Evolutionary conservation across 2,797 vertebrate genomes (phyloP), one percentile per base, ranked within the genome.

Genomic region (Alfaro cultratus): DNA sequence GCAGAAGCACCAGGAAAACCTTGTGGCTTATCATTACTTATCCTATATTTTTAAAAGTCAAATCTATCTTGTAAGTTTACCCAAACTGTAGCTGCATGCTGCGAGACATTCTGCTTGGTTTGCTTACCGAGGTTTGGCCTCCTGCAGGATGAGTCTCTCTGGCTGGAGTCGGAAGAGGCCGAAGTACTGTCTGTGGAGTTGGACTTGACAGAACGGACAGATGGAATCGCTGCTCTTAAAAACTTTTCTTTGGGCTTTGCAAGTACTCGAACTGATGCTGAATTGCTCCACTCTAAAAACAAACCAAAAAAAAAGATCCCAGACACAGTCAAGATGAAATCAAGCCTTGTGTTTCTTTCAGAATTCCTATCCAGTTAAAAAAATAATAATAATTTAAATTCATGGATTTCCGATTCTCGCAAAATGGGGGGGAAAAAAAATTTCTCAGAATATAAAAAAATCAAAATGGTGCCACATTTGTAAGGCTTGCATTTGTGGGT

Each of bases 241-340:
- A 81, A 87, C 55, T 86, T 81, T 41, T 82, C 74, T 82, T 86
- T 93, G 81, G 88, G 87, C 73, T 91, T 93, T 29, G 84, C 74
- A 29, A 9, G 11, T 3, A 71, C 85, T 73, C 92, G 83, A 18
- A 92, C 84, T 9, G 95, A 93, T 71, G 88, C 94, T 1, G 93
- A 96, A 79, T 94, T 94, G 83, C 94, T 97, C 91, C 95, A 96
- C 64, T 96, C 97, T 98, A 91, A 74, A 95, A 82, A 75, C 68
- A 45, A 55, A 53, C 0, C 9, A 10, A 10, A 15, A 60, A 95
- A 81, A 75, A 71, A 55, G 77, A 34, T 49, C 74, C 7, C 46
- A 78, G 76, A 76, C 16, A 67, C 47, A 53, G 73, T 21, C 18
- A 1, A 51, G 39, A 2, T 0, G 1, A 64, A 73, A 75, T 64